Evolutionary conservation across 1,140 invertebrate species (phyloP), one percentile per base, ranked within the genome.

Genomic region (Drosophila kepulauana): DNA sequence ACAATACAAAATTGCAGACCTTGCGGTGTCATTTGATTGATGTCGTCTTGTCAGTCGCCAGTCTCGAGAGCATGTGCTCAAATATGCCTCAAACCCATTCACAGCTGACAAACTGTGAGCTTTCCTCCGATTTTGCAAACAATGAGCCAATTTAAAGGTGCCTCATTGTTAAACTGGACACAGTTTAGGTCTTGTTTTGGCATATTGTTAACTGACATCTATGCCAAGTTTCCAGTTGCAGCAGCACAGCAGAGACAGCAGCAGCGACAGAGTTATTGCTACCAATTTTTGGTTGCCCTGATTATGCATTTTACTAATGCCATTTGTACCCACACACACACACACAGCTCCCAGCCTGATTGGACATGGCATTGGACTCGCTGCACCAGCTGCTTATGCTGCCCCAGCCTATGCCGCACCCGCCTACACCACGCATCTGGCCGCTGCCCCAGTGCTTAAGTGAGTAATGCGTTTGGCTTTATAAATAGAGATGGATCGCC

Each of bases 391-490:
- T n/a, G 80, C 81, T 15, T 91, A 91, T 38, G 74, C 85, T 6
- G 80, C 78, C 15, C 85, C 91, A 28, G 59, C 81, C 20, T 91
- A 91, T 38, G 74, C 85, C 11, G 80, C 80, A 20, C 79, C 74
- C 13, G 86, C 87, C 25, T 87, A 91, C 67, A 69, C 82, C 64
- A 82, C 85, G 69, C 91, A 92, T 64, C 77, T 92, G 59, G 87
- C 82, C 41, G 84, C 82, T 28, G 84, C 79, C 20, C 85, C 91
- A 35, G 61, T 92, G 13, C 67, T 91, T 30, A 91, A 91, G 90
- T 91, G 79, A 90, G 90, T 91, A 74, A 73, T 57, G 57, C 46
- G 73, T 30, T 30, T 33, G 45, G 41, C n/a, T 59, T 75, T 80
- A 78, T 88, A 71, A 82, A 79, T 79, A 77, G 67, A 62, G 71